A percentile compares a stretch with the other conserved stretches of the same genome.
Evolutionary conservation across 2,113 vertebrate species (phyloP).

Genomic region (Melanocharis versteri): DNA sequence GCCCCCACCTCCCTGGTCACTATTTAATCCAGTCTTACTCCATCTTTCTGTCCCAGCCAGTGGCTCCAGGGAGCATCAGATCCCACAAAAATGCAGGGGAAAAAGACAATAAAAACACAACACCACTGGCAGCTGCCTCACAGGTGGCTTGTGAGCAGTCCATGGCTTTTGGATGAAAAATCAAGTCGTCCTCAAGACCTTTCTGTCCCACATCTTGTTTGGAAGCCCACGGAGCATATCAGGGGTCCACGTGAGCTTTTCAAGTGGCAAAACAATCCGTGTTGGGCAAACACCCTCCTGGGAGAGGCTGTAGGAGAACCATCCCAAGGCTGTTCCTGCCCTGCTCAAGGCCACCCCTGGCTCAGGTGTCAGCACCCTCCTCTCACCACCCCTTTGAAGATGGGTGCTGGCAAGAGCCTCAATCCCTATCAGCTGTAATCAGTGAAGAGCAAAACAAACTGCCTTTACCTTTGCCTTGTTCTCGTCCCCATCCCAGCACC

Average conservation of each 20-base stretch:
- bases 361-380: not conserved
- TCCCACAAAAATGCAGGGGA: not conserved
- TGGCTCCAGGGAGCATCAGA: not conserved
- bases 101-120: not conserved
- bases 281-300: not conserved
- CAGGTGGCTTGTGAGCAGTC: fast-evolving
- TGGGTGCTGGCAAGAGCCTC: not conserved
- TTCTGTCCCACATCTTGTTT: too few species aligned
- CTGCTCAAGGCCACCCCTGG: not conserved
- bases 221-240: fast-evolving
- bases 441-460: not conserved
- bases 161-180: not conserved
- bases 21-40: not conserved
- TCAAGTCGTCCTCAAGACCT: not conserved
- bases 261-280: fast-evolving
- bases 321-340: fast-evolving
- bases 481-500: not conserved
- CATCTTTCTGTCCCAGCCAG: not conserved
- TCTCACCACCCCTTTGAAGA: not conserved
- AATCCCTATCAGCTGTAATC: not conserved
- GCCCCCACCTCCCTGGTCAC: not conserved
- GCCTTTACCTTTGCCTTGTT: not conserved
- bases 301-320: not conserved
- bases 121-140: not conserved
- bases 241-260: fast-evolving